These are phyloP conservation scores for Hylia prasina DNA, from an alignment of 2,113 vertebrate species.

Conservation along the genomic window DNA sequence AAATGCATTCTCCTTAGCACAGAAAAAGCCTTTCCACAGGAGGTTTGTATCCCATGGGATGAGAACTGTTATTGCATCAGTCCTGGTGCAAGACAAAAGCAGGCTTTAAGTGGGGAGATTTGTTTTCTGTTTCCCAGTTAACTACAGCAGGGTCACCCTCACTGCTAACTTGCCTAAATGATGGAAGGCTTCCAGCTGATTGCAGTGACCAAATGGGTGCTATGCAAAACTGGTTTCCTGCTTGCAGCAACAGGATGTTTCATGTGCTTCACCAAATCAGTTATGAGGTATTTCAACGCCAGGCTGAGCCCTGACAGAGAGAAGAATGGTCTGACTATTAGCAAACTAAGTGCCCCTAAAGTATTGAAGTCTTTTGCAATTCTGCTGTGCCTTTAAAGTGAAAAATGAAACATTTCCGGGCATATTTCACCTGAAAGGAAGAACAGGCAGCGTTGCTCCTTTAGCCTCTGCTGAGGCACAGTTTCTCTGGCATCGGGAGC, in stretches of 20 bases:
- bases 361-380: conserved; percentile 3
- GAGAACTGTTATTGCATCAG: background rate
- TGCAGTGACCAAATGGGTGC: background rate
- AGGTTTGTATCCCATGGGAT: background rate
- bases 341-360: conserved; percentile 15
- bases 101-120: background rate
- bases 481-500: background rate
- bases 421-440: conserved; percentile 6
- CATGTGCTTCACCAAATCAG: background rate
- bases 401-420: conserved; percentile 24
- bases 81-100: background rate
- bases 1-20: background rate
- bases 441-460: background rate
- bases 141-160: background rate
- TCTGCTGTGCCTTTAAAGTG: background rate
- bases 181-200: background rate
- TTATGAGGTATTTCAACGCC: background rate
- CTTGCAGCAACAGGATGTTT: background rate
- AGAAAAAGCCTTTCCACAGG: background rate
- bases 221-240: background rate
- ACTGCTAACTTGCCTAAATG: background rate
- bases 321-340: conserved; percentile 10
- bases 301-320: conserved; percentile 5
- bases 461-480: background rate
- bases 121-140: background rate